Base-by-base conservation (phyloP, 1,140 invertebrate genomes). In the Drosophila chauvacae region DNA sequence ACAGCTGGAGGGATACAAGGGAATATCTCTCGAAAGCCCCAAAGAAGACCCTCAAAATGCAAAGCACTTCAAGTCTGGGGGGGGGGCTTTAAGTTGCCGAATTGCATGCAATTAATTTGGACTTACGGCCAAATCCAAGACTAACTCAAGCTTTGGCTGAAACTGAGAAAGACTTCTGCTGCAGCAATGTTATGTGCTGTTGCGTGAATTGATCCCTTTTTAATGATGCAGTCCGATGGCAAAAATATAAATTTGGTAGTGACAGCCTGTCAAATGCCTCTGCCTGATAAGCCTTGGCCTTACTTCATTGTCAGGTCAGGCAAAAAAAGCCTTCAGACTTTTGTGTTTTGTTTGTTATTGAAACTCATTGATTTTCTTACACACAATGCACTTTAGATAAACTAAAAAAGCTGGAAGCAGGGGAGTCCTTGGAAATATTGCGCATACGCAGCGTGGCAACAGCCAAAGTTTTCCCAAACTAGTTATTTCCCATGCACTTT, bases 101-200 rank as follows among this genome's bases (percentile, higher is more conserved):
- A 85, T 51, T 90, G 85, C 81, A 84, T 74, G 59, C 84, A 87
- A 90, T 91, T 91, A 88, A 88, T 86, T 86, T 81, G 45, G 79
- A 66, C 76, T 84, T 80, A 90, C 26, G 83, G 56, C 50, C 44
- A 44, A 70, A 70, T 33, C 66, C 66, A 39, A 56, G 64, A 39
- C 47, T 45, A 55, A 33, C 59, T 56, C 45, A 10, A 16, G 47
- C 50, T 41, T 39, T 30, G 64, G 10, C 35, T n/a, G 7, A 48
- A 33, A 68, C 26, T 26, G 18, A 37, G 35, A 57, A 71, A 20
- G 50, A 70, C 41, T 59, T 59, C 23, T 16, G 30, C 68, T 41
- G 55, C 30, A 60, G 70, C 37, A 60, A 44, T 71, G 37, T 72
- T 50, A 59, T 71, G 68, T 68, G 26, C 30, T 39, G 37, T 70